These are phyloP conservation scores for Anisognathus igniventris DNA, from an alignment of 2,797 vertebrate genomes.

Conservation along the genomic window DNA sequence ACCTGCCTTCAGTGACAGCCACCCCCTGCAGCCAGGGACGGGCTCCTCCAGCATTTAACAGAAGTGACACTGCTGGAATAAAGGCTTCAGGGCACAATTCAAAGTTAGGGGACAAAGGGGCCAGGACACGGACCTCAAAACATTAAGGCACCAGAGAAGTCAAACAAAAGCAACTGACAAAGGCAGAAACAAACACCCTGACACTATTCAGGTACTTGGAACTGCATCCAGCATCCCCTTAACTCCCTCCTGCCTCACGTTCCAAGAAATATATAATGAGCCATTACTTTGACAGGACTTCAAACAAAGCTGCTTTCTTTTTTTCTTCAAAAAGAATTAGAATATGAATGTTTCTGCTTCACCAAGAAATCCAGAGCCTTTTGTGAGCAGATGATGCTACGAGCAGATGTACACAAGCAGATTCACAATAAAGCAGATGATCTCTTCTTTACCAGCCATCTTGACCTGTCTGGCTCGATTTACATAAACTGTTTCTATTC, in stretches of 20 bases:
- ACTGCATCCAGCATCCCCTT: not conserved
- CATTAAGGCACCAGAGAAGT: not conserved
- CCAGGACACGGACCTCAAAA: not conserved
- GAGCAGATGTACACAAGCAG: slow-evolving; percentile 31
- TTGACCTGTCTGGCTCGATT: slow-evolving; percentile 40
- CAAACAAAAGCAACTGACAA: not conserved
- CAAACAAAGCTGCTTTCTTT: not conserved
- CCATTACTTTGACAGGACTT: not conserved
- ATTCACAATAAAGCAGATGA: slow-evolving; percentile 23
- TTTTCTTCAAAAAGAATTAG: not conserved
- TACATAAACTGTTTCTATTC: slow-evolving; percentile 33
- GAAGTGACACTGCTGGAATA: not conserved
- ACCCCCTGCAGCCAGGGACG: not conserved
- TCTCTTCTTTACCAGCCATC: slow-evolving; percentile 36
- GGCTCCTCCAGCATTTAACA: not conserved
- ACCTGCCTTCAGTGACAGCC: not conserved
- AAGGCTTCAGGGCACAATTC: not conserved
- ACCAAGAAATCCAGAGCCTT: not conserved
- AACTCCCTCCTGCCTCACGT: not conserved
- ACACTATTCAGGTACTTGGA: not conserved
- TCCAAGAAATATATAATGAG: not conserved
- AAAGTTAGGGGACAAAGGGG: not conserved
- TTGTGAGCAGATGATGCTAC: not conserved
- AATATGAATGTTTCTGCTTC: not conserved
- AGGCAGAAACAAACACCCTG: not conserved